Evolutionary conservation across 2,888 invertebrate genomes (phyloP), one percentile per base, ranked within the genome.

Genomic region (Hirtodrosophila cameraria): DNA sequence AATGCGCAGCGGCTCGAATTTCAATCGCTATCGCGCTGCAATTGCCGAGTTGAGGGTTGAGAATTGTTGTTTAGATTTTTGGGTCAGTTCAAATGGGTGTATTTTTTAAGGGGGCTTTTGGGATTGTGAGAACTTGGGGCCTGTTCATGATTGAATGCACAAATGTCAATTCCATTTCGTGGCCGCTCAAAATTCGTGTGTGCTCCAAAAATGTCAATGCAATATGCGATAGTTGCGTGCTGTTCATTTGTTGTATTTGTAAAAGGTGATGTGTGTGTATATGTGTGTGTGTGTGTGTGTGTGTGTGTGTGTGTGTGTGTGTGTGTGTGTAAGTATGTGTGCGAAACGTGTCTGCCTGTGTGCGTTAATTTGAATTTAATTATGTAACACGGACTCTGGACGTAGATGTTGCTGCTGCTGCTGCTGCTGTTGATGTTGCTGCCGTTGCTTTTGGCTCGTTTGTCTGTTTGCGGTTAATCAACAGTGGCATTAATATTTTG

Each of bases 351-450:
- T 5, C n/a, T n/a, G 25, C 15, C n/a, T 50, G 45, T 64, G 30
- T 38, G 41, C 33, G 66, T 74, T 86, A 86, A 86, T 81, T 84
- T 86, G 86, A 81, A 80, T 86, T 81, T 86, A 81, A 81, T 86
- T 80, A 81, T 86, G 68, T 75, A 86, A 74, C 63, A 38, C 35
- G 8, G 50, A n/a, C 20, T 12, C 7, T 9, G 6, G 30, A 28
- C n/a, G 23, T 50, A n/a, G 23, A 5, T 28, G 38, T 23, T 35
- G 50, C n/a, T 33, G 46, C 18, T 15, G 25, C 39, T 42, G 39
- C 39, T 31, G 38, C 35, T 36, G 31, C 45, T 41, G 15, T 3
- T 33, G 23, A 35, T 33, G 27, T 8, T 50, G 13, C 27, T 41
- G 59, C 28, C 18, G 27, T 12, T 36, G 33, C 20, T 12, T 45